Evolutionary conservation across 2,888 invertebrate genomes (phyloP), one percentile per base, ranked within the genome.

Genomic region (Orthosia incerta): DNA sequence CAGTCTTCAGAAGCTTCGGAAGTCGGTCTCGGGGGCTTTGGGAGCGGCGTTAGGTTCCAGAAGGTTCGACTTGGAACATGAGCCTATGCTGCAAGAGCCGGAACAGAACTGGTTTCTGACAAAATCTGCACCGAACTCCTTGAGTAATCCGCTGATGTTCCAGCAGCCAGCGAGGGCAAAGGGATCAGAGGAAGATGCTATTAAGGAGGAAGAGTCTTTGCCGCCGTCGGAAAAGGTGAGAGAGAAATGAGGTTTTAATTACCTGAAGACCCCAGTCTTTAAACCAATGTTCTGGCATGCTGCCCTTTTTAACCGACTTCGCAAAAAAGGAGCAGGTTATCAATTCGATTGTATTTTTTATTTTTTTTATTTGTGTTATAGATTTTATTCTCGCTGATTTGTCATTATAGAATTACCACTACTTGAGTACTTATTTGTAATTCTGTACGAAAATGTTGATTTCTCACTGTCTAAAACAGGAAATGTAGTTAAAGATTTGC

Each of bases 71-170:
- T 72, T 95, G 51, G 97, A 97, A 65, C 97, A 97, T 76, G 96
- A 95, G 82, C 94, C 95, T 0, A 96, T 95, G 93, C 86, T 95
- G n/a, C 95, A 96, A 73, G 96, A 95, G 79, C 94, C 94, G 0
- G 95, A 96, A 83, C 95, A 95, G 85, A 98, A 98, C 91, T 98
- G 98, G 98, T 97, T 98, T 86, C 92, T 98, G 50, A 98, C 98
- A 73, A 97, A 98, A 87, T 98, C 98, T 18, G 98, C 98, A 1
- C 98, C 98, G 3, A 98, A 97, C 91, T 98, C 98, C 0, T 92
- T 98, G 86, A 98, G 98, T 86, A 97, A 97, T 86, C 97, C 97
- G 3, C 90, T 96, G 76, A 84, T 96, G 85, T 93, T 92, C 85
- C 89, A 93, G 83, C 91, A 92, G 56, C 91, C 93, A 2, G 82